Percentiles rank a stretch among this genome's conserved stretches.
Evolutionary conservation across 1,140 invertebrate species (phyloP).

Genomic region (Drosophila rhopaloa): DNA sequence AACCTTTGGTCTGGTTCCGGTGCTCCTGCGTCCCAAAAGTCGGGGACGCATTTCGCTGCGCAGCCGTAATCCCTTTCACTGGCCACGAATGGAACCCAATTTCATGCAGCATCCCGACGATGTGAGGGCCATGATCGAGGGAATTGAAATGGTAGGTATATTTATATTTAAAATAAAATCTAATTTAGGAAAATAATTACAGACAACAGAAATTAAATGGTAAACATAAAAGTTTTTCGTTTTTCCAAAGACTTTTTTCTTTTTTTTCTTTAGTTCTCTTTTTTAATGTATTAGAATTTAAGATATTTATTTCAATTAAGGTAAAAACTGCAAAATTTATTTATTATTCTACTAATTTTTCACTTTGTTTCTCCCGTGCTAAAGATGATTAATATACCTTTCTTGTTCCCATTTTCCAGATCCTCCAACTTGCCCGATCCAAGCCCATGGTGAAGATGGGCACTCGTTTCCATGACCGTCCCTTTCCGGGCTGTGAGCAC

Average conservation of each 20-base stretch:
- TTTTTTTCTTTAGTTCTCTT: too few relatives aligned
- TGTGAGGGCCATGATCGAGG: conserved; percentile 88
- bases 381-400: neutral
- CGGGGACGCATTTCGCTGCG: conserved; percentile 89
- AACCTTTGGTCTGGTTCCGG: conserved; percentile 89
- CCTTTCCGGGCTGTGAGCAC: conserved; percentile 89
- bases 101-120: conserved; percentile 90
- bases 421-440: conserved; percentile 87
- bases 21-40: conserved; percentile 91
- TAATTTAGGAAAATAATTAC: too few relatives aligned
- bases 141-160: conserved; percentile 88
- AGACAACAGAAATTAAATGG: too few relatives aligned
- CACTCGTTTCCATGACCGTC: conserved; percentile 87
- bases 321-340: too few relatives aligned
- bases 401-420: conserved; percentile 75
- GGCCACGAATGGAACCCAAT: conserved; percentile 91
- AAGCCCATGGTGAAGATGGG: conserved; percentile 87
- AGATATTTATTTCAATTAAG: too few relatives aligned
- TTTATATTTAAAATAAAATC: neutral
- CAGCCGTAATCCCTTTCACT: conserved; percentile 89
- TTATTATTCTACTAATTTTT: too few relatives aligned
- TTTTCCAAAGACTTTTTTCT: too few relatives aligned
- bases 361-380: too few relatives aligned
- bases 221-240: too few relatives aligned
- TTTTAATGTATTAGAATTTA: too few relatives aligned